Evolutionary conservation across 2,888 invertebrate species (phyloP).

Genomic region (Lordiphosa fenestrarum): DNA sequence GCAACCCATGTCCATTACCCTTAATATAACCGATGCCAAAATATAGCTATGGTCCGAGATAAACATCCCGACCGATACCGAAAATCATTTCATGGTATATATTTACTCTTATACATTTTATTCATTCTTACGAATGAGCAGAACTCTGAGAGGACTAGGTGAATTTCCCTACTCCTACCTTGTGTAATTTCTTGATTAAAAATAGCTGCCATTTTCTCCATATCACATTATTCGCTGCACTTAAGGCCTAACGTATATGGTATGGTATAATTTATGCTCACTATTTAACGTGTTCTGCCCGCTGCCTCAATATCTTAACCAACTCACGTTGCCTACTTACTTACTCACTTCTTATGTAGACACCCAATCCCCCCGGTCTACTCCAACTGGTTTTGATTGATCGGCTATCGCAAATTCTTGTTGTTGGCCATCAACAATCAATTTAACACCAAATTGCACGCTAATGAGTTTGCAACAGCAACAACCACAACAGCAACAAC

Average conservation of each 20-base stretch:
- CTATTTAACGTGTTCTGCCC: neutral
- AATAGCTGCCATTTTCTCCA: no score
- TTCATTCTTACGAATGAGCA: no score
- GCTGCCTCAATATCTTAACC: constrained; percentile 4
- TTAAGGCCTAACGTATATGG: neutral
- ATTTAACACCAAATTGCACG: constrained; percentile 61
- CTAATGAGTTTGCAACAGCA: constrained; percentile 51
- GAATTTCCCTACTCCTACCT: no score
- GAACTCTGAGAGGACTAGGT: no score
- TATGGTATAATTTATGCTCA: neutral
- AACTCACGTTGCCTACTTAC: constrained; percentile 8
- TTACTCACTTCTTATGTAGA: constrained; percentile 2
- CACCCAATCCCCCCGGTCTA: constrained; percentile 4
- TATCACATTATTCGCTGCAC: no score
- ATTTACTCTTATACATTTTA: no score
- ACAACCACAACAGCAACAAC: constrained; percentile 31
- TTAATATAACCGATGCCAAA: no score
- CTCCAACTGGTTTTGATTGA: constrained; percentile 61
- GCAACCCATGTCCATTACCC: no score
- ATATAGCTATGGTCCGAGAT: no score
- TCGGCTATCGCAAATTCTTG: constrained; percentile 57
- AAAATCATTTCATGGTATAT: no score
- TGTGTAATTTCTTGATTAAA: no score
- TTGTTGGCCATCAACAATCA: constrained; percentile 56
- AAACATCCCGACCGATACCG: no score